These are phyloP conservation scores for Sphinx pinastri DNA, from an alignment of 2,888 invertebrate species.

Conservation along the genomic window DNA sequence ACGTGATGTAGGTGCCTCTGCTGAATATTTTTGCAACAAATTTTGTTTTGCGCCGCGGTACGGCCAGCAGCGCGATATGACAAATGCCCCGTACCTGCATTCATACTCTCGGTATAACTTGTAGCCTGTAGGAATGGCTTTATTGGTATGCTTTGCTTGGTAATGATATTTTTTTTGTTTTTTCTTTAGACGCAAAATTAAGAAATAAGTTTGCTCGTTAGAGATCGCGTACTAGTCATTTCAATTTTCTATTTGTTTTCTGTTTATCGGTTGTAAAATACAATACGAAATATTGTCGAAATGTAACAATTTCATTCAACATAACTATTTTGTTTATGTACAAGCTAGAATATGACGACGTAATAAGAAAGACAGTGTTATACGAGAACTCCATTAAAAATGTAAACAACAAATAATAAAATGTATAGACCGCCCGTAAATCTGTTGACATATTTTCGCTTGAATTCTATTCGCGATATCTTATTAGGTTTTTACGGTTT, in stretches of 20 bases:
- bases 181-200: too few species aligned
- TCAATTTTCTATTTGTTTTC: too few species aligned
- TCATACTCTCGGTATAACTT: background rate
- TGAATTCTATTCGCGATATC: conserved; percentile 9
- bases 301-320: background rate
- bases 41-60: conserved; percentile 26
- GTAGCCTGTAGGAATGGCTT: too few species aligned
- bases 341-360: background rate
- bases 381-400: background rate
- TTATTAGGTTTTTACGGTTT: conserved; percentile 3
- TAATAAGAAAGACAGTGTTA: conserved; percentile 12
- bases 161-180: too few species aligned
- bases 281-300: background rate
- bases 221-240: too few species aligned
- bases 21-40: conserved; percentile 41
- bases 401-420: conserved; percentile 24
- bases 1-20: conserved; percentile 44
- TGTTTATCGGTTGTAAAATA: too few species aligned
- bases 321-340: background rate
- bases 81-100: conserved; percentile 15
- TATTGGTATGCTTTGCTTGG: too few species aligned
- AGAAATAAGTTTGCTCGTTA: too few species aligned
- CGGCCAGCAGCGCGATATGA: conserved; percentile 24
- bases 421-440: conserved; percentile 14
- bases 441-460: conserved; percentile 26